Evolutionary conservation across 2,797 vertebrate genomes (phyloP), one percentile per base, ranked within the genome.

Genomic region (Strix occidentalis): DNA sequence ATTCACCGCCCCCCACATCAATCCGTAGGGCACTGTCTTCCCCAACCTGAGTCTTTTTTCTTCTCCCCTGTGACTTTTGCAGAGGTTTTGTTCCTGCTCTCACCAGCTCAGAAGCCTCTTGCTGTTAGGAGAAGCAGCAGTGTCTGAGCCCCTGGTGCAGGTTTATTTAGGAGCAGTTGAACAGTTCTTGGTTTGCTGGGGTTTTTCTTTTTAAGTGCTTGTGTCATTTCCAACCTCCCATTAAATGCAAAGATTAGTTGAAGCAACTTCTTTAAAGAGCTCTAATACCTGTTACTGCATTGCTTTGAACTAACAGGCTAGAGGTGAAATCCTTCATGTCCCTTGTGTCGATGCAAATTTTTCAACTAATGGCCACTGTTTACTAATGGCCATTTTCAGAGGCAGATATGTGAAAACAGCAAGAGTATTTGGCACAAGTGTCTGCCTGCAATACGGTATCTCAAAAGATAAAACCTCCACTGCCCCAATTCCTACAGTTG

Each of bases 321-420:
- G 0, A 39, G 41, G 24, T 28, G 13, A 65, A 71, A 71, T 21
- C 13, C n/a, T 51, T 33, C 1, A 7, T 25, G 31, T 35, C 45
- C 28, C 33, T 39, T 45, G 7, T 2, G 19, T 56, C 56, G 48
- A 3, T n/a, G 11, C 68, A 56, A 13, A 28, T 37, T 50, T 41
- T 45, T 12, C 50, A 45, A 10, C 11, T 25, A 21, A 11, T 1
- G 9, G 37, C 56, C 56, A 31, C 5, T 24, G 20, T n/a, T 46
- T 7, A 6, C 16, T 23, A 41, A 41, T 41, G 43, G 45, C 70
- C 1, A 0, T 35, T 58, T 53, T 46, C 29, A 53, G 53, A 43
- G 21, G 43, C 5, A 28, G 0, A 0, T 2, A 4, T 21, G 31
- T n/a, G n/a, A 39, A 24, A 35, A 19, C 14, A 45, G 28, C 37